These are phyloP conservation scores for Panorpa germanica DNA, from an alignment of 2,888 invertebrate species.

Conservation along the genomic window DNA sequence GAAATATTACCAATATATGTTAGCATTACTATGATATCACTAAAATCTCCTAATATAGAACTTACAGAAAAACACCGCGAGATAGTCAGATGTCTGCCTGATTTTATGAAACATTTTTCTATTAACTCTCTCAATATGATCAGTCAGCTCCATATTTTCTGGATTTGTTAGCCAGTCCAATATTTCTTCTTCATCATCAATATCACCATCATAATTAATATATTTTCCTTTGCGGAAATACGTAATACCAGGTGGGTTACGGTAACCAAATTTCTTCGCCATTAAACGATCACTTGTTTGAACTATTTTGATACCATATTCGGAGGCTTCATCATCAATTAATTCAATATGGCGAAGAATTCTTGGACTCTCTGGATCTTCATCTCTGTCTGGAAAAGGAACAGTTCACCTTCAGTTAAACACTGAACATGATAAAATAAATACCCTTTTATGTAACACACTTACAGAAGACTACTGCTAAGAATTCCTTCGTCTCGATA, in stretches of 20 bases:
- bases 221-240: constrained; percentile 79
- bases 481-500: constrained; percentile 77
- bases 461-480: constrained; percentile 87
- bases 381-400: constrained; percentile 46
- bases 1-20: constrained; percentile 35
- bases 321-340: constrained; percentile 80
- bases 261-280: constrained; percentile 84
- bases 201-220: constrained; percentile 83
- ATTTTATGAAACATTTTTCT: constrained; percentile 87
- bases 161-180: constrained; percentile 87
- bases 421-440: no score
- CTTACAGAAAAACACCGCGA: constrained; percentile 89
- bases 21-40: constrained; percentile 10
- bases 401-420: no score
- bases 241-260: constrained; percentile 78
- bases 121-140: constrained; percentile 82
- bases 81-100: constrained; percentile 70
- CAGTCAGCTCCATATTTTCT: constrained; percentile 84
- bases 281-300: constrained; percentile 75
- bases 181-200: constrained; percentile 79
- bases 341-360: constrained; percentile 72
- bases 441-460: no score
- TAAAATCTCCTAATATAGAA: constrained; percentile 16
- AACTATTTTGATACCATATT: constrained; percentile 80
- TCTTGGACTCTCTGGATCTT: constrained; percentile 60